A percentile compares a stretch with the other conserved stretches of the same genome.
Conservation (phyloP, 1,140 invertebrate genomes). For the Argopecten irradians region DNA sequence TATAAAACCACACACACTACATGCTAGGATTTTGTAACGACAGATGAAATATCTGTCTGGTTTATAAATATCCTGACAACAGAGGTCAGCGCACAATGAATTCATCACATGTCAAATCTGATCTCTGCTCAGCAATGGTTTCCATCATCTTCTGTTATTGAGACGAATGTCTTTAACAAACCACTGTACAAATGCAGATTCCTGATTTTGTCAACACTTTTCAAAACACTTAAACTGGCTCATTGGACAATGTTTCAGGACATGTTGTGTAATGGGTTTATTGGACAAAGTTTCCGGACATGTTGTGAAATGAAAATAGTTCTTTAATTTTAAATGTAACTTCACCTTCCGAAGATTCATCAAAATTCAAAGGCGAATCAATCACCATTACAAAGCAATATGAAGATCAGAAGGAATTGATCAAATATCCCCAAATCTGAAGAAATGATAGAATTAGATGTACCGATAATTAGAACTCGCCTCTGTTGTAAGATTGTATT, state of each 20-base stretch:
- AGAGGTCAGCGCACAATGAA: background rate
- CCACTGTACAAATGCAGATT: background rate
- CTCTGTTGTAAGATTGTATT: too few species aligned
- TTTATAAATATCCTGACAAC: background rate
- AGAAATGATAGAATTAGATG: too few species aligned
- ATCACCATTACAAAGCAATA: too few species aligned
- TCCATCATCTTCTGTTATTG: background rate
- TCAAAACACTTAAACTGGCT: background rate
- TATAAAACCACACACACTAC: background rate
- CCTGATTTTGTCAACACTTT: background rate
- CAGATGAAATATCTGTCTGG: background rate
- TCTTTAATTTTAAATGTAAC: background rate
- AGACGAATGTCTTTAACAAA: background rate
- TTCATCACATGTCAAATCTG: background rate
- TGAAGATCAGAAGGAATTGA: too few species aligned
- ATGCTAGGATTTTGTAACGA: constrained; percentile 1
- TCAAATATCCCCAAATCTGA: too few species aligned
- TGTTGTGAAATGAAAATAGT: background rate
- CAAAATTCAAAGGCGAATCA: background rate
- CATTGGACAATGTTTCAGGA: background rate
- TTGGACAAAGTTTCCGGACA: background rate
- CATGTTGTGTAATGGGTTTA: background rate
- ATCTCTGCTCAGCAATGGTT: background rate
- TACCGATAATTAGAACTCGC: too few species aligned
- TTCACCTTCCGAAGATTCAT: background rate